phyloP scores from a whole-genome alignment of 2,888 invertebrate species.

The Pseudanteris insignis region DNA sequence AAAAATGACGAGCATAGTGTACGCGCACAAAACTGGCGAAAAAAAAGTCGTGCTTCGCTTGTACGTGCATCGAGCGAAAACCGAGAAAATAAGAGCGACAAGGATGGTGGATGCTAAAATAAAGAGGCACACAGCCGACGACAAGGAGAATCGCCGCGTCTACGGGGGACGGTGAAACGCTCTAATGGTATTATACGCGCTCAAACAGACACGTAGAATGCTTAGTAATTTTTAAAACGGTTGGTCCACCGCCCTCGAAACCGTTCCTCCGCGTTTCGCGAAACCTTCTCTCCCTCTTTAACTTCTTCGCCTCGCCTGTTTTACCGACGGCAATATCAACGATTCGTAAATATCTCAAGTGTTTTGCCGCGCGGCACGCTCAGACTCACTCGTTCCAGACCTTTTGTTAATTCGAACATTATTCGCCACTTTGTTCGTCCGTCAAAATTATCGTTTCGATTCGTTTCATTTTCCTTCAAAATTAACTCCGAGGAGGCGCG shows the following conservation, averaged over 20 bases:
- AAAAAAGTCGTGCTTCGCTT: constrained; percentile 42
- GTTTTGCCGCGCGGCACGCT: constrained; percentile 19
- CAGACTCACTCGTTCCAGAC: constrained; percentile 5
- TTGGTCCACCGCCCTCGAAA: too few species aligned
- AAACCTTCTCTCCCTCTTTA: constrained; percentile 25
- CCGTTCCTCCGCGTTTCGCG: constrained; percentile 25
- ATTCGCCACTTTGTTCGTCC: constrained; percentile 10
- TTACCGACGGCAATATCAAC: constrained; percentile 39
- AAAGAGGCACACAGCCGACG: constrained; percentile 27
- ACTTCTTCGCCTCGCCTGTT: constrained; percentile 22
- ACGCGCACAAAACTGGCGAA: constrained; percentile 24
- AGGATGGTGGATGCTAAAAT: constrained; percentile 10
- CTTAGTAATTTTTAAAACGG: constrained; percentile 51
- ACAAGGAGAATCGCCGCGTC: constrained; percentile 40
- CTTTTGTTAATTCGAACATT: constrained; percentile 34
- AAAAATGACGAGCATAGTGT: constrained; percentile 38
- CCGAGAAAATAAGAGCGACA: constrained; percentile 17
- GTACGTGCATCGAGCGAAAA: constrained; percentile 36
- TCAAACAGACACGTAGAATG: constrained; percentile 55
- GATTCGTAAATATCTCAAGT: constrained; percentile 42
- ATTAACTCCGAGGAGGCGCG: constrained; percentile 13
- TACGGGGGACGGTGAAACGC: constrained; percentile 47
- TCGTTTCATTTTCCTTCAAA: constrained; percentile 28
- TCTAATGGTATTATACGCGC: constrained; percentile 56
- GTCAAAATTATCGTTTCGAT: constrained; percentile 23